Evolutionary conservation across 2,797 vertebrate species (phyloP).

Genomic region (Channallabes apus): DNA sequence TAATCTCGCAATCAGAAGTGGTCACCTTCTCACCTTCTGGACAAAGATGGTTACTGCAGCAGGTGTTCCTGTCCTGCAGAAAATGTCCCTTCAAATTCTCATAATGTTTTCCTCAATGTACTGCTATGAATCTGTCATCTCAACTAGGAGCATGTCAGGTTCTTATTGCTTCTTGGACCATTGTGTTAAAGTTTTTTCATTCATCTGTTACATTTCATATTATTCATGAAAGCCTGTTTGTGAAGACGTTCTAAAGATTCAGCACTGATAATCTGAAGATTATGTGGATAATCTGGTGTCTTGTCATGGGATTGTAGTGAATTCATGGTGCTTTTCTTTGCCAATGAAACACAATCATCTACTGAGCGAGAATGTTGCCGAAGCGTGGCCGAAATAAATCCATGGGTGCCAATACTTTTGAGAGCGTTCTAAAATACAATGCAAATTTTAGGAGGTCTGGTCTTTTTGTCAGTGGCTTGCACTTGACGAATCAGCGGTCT

Average conservation of each 20-base stretch:
- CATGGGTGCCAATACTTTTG: background rate
- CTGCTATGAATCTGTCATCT: no score
- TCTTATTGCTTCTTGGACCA: background rate
- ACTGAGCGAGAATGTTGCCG: background rate
- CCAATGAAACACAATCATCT: background rate
- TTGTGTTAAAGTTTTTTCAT: background rate
- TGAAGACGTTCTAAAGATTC: background rate
- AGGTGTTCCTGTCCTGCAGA: no score
- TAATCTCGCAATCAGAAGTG: no score
- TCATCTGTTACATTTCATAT: background rate
- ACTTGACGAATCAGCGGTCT: background rate
- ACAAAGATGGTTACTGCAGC: no score
- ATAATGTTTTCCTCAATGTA: no score
- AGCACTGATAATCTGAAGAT: background rate
- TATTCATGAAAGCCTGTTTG: no score
- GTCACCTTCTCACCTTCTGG: no score
- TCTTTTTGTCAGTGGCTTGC: background rate
- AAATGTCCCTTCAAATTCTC: no score
- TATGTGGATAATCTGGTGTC: background rate
- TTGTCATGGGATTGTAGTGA: background rate
- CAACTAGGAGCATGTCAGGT: no score
- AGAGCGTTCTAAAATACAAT: no score
- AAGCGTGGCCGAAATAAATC: background rate
- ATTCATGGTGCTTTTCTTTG: background rate
- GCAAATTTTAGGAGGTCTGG: background rate